These are phyloP conservation scores for Drosophila kurseongensis DNA, from an alignment of 1,140 invertebrate genomes.

Conservation along the genomic window DNA sequence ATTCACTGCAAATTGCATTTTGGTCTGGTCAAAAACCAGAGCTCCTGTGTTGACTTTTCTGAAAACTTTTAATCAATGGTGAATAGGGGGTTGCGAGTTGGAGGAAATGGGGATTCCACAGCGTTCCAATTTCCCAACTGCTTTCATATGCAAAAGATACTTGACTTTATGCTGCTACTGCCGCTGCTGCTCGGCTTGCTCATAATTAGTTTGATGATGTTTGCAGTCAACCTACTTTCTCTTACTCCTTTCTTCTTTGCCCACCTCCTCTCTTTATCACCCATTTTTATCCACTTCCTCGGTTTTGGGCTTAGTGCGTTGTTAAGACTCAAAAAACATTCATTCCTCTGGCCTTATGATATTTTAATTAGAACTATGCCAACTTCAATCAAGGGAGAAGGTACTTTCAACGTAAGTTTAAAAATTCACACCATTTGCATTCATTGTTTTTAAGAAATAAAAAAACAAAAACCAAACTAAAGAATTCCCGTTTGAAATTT, in stretches of 20 bases:
- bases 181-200: slow-evolving; percentile 23
- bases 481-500: no score
- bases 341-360: slow-evolving; percentile 50
- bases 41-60: slow-evolving; percentile 43
- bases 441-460: no score
- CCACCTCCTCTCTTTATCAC: background rate
- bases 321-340: slow-evolving; percentile 33
- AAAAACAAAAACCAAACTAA: no score
- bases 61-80: slow-evolving; percentile 52
- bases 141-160: slow-evolving; percentile 79
- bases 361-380: slow-evolving; percentile 74
- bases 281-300: background rate
- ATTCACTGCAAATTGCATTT: slow-evolving; percentile 75
- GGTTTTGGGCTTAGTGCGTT: slow-evolving; percentile 38
- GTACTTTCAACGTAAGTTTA: background rate
- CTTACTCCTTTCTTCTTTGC: background rate
- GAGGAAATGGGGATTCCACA: slow-evolving; percentile 3
- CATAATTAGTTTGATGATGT: slow-evolving; percentile 77
- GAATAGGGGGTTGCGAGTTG: background rate
- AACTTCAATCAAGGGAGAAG: background rate
- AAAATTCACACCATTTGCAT: no score
- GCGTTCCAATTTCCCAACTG: slow-evolving; percentile 69
- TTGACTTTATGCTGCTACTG: slow-evolving; percentile 33
- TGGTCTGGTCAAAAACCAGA: slow-evolving; percentile 51
- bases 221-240: slow-evolving; percentile 16